Base-by-base conservation (phyloP, 2,888 invertebrate species). In the Drosophila crucigera region DNA sequence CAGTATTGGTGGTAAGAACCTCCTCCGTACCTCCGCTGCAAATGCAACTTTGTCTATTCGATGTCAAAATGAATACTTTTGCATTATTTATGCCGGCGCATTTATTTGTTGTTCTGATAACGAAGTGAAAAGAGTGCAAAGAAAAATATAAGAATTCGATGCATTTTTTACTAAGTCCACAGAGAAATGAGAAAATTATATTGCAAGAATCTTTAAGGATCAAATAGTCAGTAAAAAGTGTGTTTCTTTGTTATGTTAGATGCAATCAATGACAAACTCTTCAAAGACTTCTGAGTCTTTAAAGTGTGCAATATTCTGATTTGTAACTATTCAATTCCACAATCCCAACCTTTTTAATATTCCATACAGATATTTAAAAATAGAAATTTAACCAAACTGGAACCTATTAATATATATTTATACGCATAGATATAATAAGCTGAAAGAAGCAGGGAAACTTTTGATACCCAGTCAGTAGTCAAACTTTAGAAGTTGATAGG, bases 61-160 rank as follows among this genome's bases (percentile, higher is more conserved):
- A 91, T 89, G 89, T 84, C 91, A 91, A 91, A 88, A 84, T 91
- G 89, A 91, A 89, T 91, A 87, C 89, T 89, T 76, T 84, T 89
- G 89, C 87, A 89, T 89, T 89, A 89, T 89, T 89, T 90, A 89
- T 89, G 81, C 79, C 68, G 73, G 64, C 70, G 83, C 86, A 84
- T 88, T 88, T 86, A 90, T 84, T 91, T 85, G 76, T 87, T 79
- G 72, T 69, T 64, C 76, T 64, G 90, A 84, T 91, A 86, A 86
- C 82, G 70, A 84, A 88, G 67, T 56, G 71, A 55, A 82, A 72
- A 65, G 53, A 53, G 61, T 54, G 39, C 30, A 50, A 62, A 7
- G 33, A 33, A 3, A 33, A 43, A 11, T 30, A 59, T 4, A 31
- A 39, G 4, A 35, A 66, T 49, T 64, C 62, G 31, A 64, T 67